These are phyloP conservation scores for Drosophila kambysellisi DNA, from an alignment of 2,888 invertebrate genomes.

Conservation along the genomic window DNA sequence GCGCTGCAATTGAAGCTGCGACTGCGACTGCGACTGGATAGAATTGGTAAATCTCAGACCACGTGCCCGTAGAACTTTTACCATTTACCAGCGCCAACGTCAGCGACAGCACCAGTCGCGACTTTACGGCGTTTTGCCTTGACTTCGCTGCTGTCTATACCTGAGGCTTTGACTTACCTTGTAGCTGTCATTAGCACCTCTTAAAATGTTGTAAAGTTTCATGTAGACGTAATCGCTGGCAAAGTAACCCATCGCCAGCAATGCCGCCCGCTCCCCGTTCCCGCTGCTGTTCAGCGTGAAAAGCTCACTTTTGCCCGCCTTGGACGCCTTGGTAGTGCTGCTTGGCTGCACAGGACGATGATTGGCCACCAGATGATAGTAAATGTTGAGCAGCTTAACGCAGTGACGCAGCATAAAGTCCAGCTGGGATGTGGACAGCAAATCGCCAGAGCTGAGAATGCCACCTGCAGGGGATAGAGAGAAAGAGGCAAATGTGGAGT, in stretches of 20 bases:
- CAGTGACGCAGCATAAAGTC: slow-evolving; percentile 83
- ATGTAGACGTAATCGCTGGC: slow-evolving; percentile 91
- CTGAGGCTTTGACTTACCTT: slow-evolving; percentile 87
- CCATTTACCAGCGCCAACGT: slow-evolving; percentile 58
- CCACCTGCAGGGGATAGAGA: slow-evolving; percentile 50
- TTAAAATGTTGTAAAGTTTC: slow-evolving; percentile 92
- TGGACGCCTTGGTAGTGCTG: slow-evolving; percentile 57
- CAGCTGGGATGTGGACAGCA: slow-evolving; percentile 46
- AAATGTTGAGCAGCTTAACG: slow-evolving; percentile 85
- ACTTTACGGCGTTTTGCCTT: slow-evolving; percentile 60
- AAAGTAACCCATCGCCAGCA: slow-evolving; percentile 87
- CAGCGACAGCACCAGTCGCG: slow-evolving; percentile 43
- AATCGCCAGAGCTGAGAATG: slow-evolving; percentile 61
- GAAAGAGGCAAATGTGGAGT: background rate
- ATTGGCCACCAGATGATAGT: slow-evolving; percentile 84
- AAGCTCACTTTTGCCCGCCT: slow-evolving; percentile 80
- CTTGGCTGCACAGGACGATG: slow-evolving; percentile 78
- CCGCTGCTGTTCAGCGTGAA: slow-evolving; percentile 67
- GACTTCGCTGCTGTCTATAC: slow-evolving; percentile 38
- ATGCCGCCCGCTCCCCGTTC: slow-evolving; percentile 71
- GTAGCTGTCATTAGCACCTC: slow-evolving; percentile 94
- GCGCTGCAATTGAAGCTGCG: slow-evolving; percentile 37
- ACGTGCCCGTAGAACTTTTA: slow-evolving; percentile 74
- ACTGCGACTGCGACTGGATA: slow-evolving; percentile 13
- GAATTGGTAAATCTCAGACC: slow-evolving; percentile 69